Conservation (phyloP, 2,797 vertebrate genomes). For the Podarcis siculus region DNA sequence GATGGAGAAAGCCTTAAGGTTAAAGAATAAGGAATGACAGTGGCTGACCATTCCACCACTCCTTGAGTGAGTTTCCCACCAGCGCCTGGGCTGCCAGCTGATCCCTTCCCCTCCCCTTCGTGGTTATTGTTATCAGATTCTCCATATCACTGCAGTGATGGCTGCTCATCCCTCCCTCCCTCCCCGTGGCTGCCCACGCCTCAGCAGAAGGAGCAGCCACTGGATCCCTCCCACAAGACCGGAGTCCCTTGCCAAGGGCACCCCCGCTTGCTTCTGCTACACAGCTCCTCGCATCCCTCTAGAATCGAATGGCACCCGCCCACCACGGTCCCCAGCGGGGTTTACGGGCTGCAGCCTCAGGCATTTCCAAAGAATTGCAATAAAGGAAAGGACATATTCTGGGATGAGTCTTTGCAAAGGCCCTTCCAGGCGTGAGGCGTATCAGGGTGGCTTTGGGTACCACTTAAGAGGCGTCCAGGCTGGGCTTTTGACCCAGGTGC, state of each 20-base stretch:
- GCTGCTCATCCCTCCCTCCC: conserved; percentile 23
- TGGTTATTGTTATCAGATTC: conserved; percentile 41
- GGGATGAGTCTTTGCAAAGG: neutral
- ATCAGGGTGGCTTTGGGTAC: neutral
- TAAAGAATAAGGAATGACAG: conserved; percentile 16
- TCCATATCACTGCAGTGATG: conserved; percentile 48
- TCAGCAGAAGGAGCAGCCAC: conserved; percentile 8
- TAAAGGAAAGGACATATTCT: neutral
- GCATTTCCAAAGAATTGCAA: neutral
- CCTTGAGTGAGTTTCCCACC: neutral
- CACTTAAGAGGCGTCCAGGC: neutral
- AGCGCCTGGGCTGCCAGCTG: neutral
- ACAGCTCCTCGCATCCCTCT: conserved; percentile 1
- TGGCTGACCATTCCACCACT: too few relatives aligned
- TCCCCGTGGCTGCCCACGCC: conserved; percentile 30
- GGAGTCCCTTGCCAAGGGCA: conserved; percentile 28
- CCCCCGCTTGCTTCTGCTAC: too few relatives aligned
- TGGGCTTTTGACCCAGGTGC: neutral
- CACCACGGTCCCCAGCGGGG: too few relatives aligned
- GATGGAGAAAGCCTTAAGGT: conserved; percentile 28
- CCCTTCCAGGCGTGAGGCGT: too few relatives aligned
- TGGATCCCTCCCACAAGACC: conserved; percentile 3
- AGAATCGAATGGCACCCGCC: neutral
- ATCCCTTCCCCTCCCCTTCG: neutral
- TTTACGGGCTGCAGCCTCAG: neutral